Percentiles rank a stretch among this genome's conserved stretches.
phyloP scores from a whole-genome alignment of 2,797 vertebrate species.

The Bovichtus variegatus region DNA sequence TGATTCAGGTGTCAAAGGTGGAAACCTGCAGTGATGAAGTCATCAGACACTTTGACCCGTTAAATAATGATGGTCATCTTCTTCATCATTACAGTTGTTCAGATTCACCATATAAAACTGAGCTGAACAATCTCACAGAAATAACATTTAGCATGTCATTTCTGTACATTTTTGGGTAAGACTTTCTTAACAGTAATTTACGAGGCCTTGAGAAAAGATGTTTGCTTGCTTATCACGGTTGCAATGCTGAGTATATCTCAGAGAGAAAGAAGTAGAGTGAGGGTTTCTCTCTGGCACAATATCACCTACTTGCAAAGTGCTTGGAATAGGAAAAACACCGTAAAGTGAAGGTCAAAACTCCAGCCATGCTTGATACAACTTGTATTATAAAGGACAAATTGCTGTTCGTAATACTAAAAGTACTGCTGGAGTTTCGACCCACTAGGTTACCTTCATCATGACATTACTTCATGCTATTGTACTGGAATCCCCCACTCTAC shows the following conservation, averaged over 20 bases:
- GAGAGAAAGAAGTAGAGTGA: too few relatives aligned
- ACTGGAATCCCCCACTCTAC: neutral
- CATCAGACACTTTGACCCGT: neutral
- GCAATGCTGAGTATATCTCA: neutral
- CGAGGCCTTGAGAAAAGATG: neutral
- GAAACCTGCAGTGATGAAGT: neutral
- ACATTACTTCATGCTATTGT: neutral
- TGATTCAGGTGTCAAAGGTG: neutral
- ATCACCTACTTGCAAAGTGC: neutral
- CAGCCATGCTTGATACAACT: neutral
- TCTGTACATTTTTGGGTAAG: neutral
- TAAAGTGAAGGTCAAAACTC: neutral
- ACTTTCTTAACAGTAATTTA: neutral
- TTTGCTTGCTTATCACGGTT: neutral
- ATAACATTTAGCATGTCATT: too few relatives aligned
- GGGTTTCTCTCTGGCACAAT: too few relatives aligned
- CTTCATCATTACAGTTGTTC: neutral
- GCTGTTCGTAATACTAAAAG: neutral
- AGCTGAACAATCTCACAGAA: neutral
- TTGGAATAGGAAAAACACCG: neutral
- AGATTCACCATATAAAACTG: neutral
- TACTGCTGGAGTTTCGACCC: neutral
- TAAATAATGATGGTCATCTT: neutral
- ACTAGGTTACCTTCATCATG: too few relatives aligned
- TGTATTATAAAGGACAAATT: neutral